These are phyloP conservation scores for Fistularia commersonii DNA, from an alignment of 2,797 vertebrate species.

Conservation along the genomic window DNA sequence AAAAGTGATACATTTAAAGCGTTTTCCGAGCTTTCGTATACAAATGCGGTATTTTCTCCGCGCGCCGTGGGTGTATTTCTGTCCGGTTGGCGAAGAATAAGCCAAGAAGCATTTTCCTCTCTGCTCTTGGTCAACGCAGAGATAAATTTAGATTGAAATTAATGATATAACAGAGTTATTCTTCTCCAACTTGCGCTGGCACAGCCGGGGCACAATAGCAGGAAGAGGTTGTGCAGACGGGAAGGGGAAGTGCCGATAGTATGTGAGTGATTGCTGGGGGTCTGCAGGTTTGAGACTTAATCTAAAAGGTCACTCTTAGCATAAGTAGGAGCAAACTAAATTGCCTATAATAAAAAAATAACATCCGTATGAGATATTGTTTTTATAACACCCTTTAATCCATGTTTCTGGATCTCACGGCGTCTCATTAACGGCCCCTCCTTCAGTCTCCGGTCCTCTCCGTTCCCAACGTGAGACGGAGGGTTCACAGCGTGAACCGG, in stretches of 20 bases:
- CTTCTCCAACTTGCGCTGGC: slow-evolving; percentile 41
- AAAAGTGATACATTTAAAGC: not conserved
- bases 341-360: too few species aligned
- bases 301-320: slow-evolving; percentile 10
- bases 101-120: slow-evolving; percentile 42
- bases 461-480: too few species aligned
- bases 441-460: too few species aligned
- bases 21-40: too few species aligned
- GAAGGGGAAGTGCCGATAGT: slow-evolving; percentile 46
- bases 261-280: slow-evolving; percentile 34
- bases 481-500: too few species aligned
- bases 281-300: slow-evolving; percentile 23
- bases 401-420: too few species aligned
- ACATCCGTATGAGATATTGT: too few species aligned
- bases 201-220: slow-evolving; percentile 66
- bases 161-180: slow-evolving; percentile 57
- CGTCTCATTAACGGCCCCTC: too few species aligned
- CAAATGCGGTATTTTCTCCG: too few species aligned
- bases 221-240: slow-evolving; percentile 68
- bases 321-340: too few species aligned
- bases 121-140: slow-evolving; percentile 25
- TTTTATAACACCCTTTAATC: too few species aligned
- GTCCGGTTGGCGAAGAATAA: slow-evolving; percentile 36
- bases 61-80: slow-evolving; percentile 5
- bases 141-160: slow-evolving; percentile 46